A percentile compares a stretch with the other conserved stretches of the same genome.
Conservation (phyloP, 1,140 invertebrate species). For the Plutomurus gul region DNA sequence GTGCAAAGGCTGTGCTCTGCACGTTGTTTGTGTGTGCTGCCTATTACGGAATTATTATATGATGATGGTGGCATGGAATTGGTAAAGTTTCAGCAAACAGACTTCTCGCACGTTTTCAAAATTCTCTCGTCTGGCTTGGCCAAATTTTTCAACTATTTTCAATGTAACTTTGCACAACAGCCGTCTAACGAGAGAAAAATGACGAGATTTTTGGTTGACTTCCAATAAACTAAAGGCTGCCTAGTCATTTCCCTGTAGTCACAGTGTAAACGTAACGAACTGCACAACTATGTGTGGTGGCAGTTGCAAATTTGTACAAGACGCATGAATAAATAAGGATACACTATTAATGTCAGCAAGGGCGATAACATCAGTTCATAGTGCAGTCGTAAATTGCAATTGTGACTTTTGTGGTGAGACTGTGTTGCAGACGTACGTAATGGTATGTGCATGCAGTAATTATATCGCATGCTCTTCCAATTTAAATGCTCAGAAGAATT, state of each 20-base stretch:
- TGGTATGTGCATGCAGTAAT: neutral
- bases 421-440: neutral
- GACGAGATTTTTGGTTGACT: neutral
- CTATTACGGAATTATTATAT: neutral
- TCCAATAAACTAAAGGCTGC: neutral
- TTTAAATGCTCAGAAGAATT: too few relatives aligned
- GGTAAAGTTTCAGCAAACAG: slow-evolving; percentile 4
- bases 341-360: neutral
- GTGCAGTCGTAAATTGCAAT: neutral
- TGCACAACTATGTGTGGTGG: neutral
- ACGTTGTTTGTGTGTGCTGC: neutral
- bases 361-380: neutral
- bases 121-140: neutral
- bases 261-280: neutral
- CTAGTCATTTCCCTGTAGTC: neutral
- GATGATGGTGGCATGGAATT: too few relatives aligned
- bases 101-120: slow-evolving; percentile 8
- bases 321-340: neutral
- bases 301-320: neutral
- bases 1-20: neutral
- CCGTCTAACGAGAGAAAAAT: neutral
- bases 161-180: neutral
- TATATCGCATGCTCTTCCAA: too few relatives aligned
- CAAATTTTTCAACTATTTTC: neutral
- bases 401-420: neutral